Evolutionary conservation across 2,888 invertebrate species (phyloP).

Genomic region (Podabrus alpinus): DNA sequence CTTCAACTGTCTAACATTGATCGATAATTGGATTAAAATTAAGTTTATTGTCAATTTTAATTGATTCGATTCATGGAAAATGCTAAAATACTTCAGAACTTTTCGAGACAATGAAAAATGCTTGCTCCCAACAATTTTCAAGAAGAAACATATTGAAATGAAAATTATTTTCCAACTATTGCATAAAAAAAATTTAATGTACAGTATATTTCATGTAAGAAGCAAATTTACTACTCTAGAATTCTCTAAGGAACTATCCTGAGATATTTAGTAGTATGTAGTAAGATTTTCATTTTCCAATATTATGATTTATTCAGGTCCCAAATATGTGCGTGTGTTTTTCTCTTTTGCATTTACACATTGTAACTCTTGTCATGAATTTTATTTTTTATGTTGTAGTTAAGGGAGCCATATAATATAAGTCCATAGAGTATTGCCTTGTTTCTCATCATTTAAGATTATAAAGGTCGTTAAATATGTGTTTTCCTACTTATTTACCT

Average conservation of each 20-base stretch:
- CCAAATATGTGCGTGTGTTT: constrained; percentile 11
- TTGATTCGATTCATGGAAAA: background rate
- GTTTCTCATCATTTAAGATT: background rate
- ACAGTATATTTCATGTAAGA: background rate
- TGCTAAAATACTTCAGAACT: background rate
- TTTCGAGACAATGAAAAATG: background rate
- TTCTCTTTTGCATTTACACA: constrained; percentile 22
- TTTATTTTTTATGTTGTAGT: constrained; percentile 16
- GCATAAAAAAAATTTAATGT: background rate
- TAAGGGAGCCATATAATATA: constrained; percentile 14
- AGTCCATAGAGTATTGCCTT: background rate
- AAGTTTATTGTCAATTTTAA: background rate
- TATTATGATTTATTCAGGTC: constrained; percentile 27
- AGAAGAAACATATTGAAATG: background rate
- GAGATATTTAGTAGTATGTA: constrained; percentile 15
- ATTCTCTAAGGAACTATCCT: constrained; percentile 10
- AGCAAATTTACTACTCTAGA: background rate
- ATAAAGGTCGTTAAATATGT: background rate
- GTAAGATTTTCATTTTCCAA: constrained; percentile 19
- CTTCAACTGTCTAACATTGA: background rate
- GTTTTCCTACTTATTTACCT: background rate
- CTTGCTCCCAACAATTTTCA: background rate
- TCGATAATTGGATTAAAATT: background rate
- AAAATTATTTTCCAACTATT: background rate
- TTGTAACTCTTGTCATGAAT: constrained; percentile 13